Evolutionary conservation across 2,797 vertebrate species (phyloP).

Genomic region (Malacoraja senta): DNA sequence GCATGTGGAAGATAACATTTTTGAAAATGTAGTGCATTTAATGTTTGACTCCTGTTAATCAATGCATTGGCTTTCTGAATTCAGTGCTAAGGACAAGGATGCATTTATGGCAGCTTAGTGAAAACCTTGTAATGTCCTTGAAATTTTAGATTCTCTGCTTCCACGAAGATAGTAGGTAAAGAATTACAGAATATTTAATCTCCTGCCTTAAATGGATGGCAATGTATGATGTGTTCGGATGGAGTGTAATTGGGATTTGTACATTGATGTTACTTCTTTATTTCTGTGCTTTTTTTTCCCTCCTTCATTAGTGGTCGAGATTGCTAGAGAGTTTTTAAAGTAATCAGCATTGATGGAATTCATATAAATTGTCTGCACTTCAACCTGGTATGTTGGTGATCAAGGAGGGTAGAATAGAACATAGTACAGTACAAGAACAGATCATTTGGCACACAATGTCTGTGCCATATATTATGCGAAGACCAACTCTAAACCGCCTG

Average conservation of each 20-base stretch:
- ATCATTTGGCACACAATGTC: too few relatives aligned
- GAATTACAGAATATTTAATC: neutral
- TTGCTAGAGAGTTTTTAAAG: neutral
- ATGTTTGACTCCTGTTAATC: neutral
- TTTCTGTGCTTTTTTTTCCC: neutral
- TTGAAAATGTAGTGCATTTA: neutral
- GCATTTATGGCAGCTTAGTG: neutral
- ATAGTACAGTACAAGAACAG: too few relatives aligned
- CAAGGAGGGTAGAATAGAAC: neutral
- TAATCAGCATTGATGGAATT: neutral
- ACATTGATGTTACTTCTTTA: neutral
- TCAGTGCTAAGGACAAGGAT: neutral
- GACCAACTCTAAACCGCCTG: too few relatives aligned
- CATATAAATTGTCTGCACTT: neutral
- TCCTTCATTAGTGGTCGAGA: neutral
- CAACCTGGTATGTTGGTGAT: neutral
- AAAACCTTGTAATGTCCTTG: neutral
- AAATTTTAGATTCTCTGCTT: neutral
- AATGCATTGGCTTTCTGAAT: neutral
- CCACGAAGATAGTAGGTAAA: neutral
- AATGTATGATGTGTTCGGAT: neutral
- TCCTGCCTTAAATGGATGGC: neutral
- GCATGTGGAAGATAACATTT: neutral
- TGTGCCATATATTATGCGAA: too few relatives aligned
- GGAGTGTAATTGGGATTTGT: neutral